Base-by-base conservation (phyloP, 2,888 invertebrate genomes). In the Caenorhabditis virilis region DNA sequence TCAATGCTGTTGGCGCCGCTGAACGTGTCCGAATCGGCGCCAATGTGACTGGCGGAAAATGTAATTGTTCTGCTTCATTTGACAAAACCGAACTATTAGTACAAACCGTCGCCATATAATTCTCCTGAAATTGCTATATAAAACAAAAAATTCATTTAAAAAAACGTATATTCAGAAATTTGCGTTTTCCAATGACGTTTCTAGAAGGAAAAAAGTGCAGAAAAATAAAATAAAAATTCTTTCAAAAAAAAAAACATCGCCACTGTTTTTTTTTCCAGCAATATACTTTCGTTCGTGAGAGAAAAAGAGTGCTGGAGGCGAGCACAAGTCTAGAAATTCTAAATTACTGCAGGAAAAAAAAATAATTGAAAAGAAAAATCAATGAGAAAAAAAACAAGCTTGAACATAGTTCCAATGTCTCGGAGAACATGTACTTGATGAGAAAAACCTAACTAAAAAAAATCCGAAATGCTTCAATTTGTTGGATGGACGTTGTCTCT, bases 1-100 rank as follows among this genome's bases (percentile, higher is more conserved):
- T 42, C 16, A 64, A 41, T 15, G 64, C 58, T 22, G 53, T 48
- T 4, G 55, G 61, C n/a, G n/a, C n/a, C n/a, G n/a, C n/a, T n/a
- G n/a, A n/a, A n/a, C n/a, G n/a, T n/a, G n/a, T n/a, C n/a, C n/a
- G n/a, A n/a, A n/a, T n/a, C n/a, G n/a, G n/a, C n/a, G n/a, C n/a
- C n/a, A n/a, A n/a, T n/a, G n/a, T n/a, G n/a, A n/a, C n/a, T n/a
- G n/a, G n/a, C n/a, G n/a, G n/a, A n/a, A n/a, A n/a, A n/a, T n/a
- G n/a, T n/a, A n/a, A n/a, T n/a, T n/a, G n/a, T n/a, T n/a, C n/a
- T n/a, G n/a, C n/a, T n/a, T n/a, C n/a, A n/a, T n/a, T n/a, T n/a
- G n/a, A n/a, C n/a, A n/a, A n/a, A n/a, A n/a, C n/a, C n/a, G 36
- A 9, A 48, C 54, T 1, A 49, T 25, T 1, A 54, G n/a, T 43